Conservation (phyloP, 2,888 invertebrate genomes). For the Stegana nigrithorax region DNA sequence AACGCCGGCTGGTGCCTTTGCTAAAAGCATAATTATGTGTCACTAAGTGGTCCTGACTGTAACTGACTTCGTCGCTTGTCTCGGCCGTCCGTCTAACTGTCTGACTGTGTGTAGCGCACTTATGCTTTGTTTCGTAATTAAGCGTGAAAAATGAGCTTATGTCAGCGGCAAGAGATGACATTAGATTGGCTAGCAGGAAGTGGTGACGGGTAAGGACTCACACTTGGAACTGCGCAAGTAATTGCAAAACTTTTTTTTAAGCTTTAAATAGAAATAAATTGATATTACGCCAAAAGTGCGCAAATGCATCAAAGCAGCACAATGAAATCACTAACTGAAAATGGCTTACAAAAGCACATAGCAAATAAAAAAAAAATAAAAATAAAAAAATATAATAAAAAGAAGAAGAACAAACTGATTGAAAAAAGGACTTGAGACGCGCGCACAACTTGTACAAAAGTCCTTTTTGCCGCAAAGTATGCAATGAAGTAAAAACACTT, state of each 20-base stretch:
- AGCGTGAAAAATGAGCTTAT: conserved; percentile 20
- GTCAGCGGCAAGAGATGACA: not conserved
- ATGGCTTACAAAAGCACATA: too few species aligned
- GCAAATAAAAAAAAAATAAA: conserved; percentile 44
- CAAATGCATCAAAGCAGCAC: conserved; percentile 42
- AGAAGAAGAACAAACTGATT: not conserved
- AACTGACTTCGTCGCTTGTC: not conserved
- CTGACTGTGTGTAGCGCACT: not conserved
- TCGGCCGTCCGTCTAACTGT: too few species aligned
- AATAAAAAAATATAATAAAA: conserved; percentile 5
- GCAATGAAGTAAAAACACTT: conserved; percentile 39
- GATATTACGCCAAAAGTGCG: conserved; percentile 25
- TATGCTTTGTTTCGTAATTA: conserved; percentile 17
- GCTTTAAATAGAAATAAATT: conserved; percentile 8
- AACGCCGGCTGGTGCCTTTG: not conserved
- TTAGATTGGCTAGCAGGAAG: not conserved
- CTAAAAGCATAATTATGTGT: conserved; percentile 16
- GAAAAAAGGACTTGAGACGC: not conserved
- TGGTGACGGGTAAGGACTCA: not conserved
- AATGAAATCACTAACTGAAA: conserved; percentile 6
- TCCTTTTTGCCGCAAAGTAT: conserved; percentile 28
- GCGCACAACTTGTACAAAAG: conserved; percentile 28
- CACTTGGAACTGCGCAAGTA: not conserved
- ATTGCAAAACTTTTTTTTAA: not conserved
- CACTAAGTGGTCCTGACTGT: not conserved